phyloP scores from a whole-genome alignment of 2,113 vertebrate species.

The Origma solitaria region DNA sequence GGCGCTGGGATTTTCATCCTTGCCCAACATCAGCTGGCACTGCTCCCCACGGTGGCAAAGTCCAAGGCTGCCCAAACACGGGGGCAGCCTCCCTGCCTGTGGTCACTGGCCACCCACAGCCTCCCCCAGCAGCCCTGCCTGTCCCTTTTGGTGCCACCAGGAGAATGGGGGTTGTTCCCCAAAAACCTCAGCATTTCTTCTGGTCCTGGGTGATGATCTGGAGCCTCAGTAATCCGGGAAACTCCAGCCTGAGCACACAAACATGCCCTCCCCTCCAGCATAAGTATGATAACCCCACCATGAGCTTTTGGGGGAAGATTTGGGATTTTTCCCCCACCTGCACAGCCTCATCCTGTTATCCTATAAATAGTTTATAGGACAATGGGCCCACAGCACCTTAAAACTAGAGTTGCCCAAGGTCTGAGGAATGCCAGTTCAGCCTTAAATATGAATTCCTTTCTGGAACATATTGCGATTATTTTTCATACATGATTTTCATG shows the following conservation, averaged over 20 bases:
- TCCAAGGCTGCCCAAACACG: background rate
- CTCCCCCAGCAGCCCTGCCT: background rate
- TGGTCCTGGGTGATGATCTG: background rate
- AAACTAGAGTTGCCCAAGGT: background rate
- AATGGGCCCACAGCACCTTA: background rate
- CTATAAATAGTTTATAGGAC: background rate
- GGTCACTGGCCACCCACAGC: background rate
- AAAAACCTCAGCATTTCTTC: background rate
- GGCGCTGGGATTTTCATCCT: background rate
- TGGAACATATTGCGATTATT: background rate
- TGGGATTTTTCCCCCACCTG: fast-evolving
- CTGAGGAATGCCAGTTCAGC: background rate
- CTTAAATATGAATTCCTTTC: background rate
- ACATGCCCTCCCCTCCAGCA: background rate
- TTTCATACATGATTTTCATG: background rate
- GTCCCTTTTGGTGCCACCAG: fast-evolving
- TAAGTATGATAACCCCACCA: background rate
- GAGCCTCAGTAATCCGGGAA: background rate
- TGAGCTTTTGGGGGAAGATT: background rate
- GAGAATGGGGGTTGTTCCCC: background rate
- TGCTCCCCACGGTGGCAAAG: background rate
- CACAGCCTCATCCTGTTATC: background rate
- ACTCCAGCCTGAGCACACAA: background rate
- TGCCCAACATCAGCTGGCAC: background rate
- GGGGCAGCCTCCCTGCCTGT: background rate